Base-by-base conservation (phyloP, 92 coral and sea anemone genomes). In the Parazoanthus swiftii region DNA sequence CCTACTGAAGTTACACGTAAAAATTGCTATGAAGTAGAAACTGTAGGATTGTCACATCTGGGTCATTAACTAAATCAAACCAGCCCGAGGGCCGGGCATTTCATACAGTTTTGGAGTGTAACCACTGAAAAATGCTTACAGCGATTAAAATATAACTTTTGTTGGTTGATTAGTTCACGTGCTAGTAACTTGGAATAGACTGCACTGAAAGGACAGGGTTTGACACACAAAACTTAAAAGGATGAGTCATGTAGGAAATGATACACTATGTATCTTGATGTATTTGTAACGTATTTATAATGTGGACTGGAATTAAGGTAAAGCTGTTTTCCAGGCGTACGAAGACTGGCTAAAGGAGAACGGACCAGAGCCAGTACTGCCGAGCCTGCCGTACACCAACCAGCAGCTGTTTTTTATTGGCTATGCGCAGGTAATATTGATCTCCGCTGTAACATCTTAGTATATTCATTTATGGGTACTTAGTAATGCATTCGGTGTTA, bases 351-450 rank as follows among this genome's bases (percentile, higher is more conserved):
- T 97, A 46, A 88, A 90, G 58, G 91, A 94, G 76, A 91, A 94
- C 79, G 93, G 92, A 36, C 91, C 88, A 70, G 98, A 97, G 82
- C 93, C 90, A 8, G 80, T 85, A 33, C 91, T 97, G 39, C 99
- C 99, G 8, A 91, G 91, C 73, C 90, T 97, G 56, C 77, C 91
- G 42, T 97, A 93, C 90, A 92, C 82, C 90, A 97, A 94, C 79
- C 95, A 97, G 73, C 99, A 97, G 77, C 86, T 97, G 82, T 97
- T 97, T 82, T 97, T 97, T 80, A 95, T 97, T 88, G 99, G 99
- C 65, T 97, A 93, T 85, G 99, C 99, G 58, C 99, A 97, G 99
- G 99, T 97, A 89, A 29, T 36, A 7, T 59, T 36, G 35, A 7
- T 20, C 2, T 35, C 59, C 21, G 39, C n/a, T 71, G 29, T 10